Evolutionary conservation across 2,113 vertebrate genomes (phyloP).

Genomic region (Phycodurus eques): DNA sequence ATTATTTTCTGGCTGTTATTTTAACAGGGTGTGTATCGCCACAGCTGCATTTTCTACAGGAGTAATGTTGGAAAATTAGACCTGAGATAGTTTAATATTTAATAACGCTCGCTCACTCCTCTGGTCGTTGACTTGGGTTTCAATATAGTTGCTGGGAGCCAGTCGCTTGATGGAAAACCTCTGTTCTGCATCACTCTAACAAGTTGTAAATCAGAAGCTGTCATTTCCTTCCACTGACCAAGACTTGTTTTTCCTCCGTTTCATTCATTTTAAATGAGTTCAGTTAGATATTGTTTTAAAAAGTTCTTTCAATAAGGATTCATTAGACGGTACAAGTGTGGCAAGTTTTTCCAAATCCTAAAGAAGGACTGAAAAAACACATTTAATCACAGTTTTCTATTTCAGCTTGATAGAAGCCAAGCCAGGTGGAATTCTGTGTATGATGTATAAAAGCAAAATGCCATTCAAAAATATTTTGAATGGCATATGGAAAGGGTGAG

Average conservation of each 20-base stretch:
- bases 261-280: constrained; percentile 69
- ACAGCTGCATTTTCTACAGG: constrained; percentile 15
- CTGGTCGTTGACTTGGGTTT: constrained; percentile 7
- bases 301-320: constrained; percentile 24
- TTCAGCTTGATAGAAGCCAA: too few species aligned
- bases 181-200: constrained; percentile 24
- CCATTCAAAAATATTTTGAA: too few species aligned
- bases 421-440: too few species aligned
- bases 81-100: constrained; percentile 59
- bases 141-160: constrained; percentile 32
- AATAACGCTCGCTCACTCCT: constrained; percentile 41
- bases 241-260: constrained; percentile 45
- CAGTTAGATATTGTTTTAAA: constrained; percentile 40
- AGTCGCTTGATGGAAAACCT: constrained; percentile 37
- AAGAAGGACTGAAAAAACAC: too few species aligned
- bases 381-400: too few species aligned
- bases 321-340: constrained; percentile 24
- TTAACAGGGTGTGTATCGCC: constrained; percentile 30
- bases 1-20: constrained; percentile 1
- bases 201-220: constrained; percentile 54
- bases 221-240: constrained; percentile 55
- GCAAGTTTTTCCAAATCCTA: neutral
- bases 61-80: constrained; percentile 33
- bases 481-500: too few species aligned
- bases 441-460: too few species aligned